Percentiles rank a stretch among this genome's conserved stretches.
Conservation (phyloP, 2,888 invertebrate species). For the Himalopsyche japonica region DNA sequence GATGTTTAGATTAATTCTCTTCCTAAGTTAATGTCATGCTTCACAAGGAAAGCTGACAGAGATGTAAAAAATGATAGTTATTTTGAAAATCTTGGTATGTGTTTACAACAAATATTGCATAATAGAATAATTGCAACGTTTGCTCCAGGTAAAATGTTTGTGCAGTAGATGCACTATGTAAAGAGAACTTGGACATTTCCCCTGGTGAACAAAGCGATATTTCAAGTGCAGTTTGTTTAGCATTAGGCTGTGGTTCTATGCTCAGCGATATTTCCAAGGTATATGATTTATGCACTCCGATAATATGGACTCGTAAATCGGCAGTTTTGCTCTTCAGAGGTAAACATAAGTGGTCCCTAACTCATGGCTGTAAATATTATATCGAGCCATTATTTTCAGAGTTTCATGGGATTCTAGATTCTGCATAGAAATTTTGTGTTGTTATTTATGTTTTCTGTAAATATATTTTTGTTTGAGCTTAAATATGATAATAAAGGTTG, state of each 20-base stretch:
- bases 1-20: too few relatives aligned
- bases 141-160: not conserved
- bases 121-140: not conserved
- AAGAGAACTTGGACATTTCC: not conserved
- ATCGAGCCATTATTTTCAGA: too few relatives aligned
- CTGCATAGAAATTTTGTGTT: too few relatives aligned
- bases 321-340: not conserved
- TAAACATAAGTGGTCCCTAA: not conserved
- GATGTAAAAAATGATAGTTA: too few relatives aligned
- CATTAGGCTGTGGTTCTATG: not conserved
- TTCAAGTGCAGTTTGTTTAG: conserved; percentile 22
- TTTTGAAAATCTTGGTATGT: too few relatives aligned
- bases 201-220: not conserved
- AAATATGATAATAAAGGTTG: too few relatives aligned
- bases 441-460: too few relatives aligned
- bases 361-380: not conserved
- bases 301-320: conserved; percentile 9
- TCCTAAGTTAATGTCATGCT: too few relatives aligned
- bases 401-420: too few relatives aligned
- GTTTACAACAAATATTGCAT: too few relatives aligned
- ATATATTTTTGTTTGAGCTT: too few relatives aligned
- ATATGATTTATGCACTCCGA: conserved; percentile 10
- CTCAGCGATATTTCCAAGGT: conserved; percentile 1
- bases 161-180: not conserved
- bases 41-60: too few relatives aligned